Percentiles rank a stretch among this genome's conserved stretches.
These are phyloP conservation scores for Lithobates pipiens DNA, from an alignment of 2,797 vertebrate genomes.

Conservation along the genomic window DNA sequence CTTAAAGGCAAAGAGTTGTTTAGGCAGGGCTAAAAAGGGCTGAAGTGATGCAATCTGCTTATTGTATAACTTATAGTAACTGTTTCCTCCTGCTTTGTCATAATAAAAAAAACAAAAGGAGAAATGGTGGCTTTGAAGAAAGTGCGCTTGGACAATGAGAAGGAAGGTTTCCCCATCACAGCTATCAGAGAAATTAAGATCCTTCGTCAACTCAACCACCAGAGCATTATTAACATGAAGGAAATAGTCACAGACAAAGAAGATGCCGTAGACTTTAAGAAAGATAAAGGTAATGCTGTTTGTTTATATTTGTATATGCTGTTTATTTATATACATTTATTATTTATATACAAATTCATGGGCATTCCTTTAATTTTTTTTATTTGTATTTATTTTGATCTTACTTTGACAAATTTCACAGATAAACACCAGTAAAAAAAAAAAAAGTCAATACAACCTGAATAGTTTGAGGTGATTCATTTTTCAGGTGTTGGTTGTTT, in stretches of 20 bases:
- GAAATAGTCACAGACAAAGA: slow-evolving; percentile 86
- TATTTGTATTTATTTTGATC: too few species aligned
- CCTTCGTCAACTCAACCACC: slow-evolving; percentile 82
- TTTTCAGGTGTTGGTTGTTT: too few species aligned
- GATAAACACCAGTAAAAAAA: too few species aligned
- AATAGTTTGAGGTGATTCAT: too few species aligned
- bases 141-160: slow-evolving; percentile 84
- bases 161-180: slow-evolving; percentile 86
- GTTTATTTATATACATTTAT: too few species aligned
- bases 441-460: too few species aligned
- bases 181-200: slow-evolving; percentile 86
- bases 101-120: slow-evolving; percentile 66
- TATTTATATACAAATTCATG: not conserved
- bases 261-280: slow-evolving; percentile 85
- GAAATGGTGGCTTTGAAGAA: slow-evolving; percentile 86
- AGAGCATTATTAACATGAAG: slow-evolving; percentile 87
- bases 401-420: too few species aligned
- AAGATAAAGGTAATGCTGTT: slow-evolving; percentile 78
- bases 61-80: not conserved
- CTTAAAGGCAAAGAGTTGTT: not conserved
- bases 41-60: not conserved
- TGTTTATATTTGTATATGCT: not conserved
- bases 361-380: too few species aligned
- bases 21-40: not conserved
- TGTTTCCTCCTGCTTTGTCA: not conserved